These are phyloP conservation scores for Chironomus riparius DNA, from an alignment of 2,888 invertebrate species.

Conservation along the genomic window DNA sequence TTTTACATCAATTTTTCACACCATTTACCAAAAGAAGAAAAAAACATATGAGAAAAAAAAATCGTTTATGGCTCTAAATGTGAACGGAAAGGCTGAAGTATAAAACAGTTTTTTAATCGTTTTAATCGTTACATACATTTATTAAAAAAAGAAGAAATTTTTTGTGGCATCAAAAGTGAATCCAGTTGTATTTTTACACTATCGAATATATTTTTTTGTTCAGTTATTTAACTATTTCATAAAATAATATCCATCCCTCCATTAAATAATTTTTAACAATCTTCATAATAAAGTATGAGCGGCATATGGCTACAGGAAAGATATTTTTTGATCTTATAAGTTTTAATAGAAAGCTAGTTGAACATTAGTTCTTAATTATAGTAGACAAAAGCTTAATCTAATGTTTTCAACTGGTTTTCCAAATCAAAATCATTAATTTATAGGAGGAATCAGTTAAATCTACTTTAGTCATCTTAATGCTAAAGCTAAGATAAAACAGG, in stretches of 20 bases:
- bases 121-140: background rate
- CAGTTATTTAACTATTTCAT: background rate
- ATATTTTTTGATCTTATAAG: no score
- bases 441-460: no score
- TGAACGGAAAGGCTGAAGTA: background rate
- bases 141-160: background rate
- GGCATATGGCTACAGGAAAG: no score
- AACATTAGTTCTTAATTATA: no score
- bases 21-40: background rate
- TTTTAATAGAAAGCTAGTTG: no score
- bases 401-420: no score
- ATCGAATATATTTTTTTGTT: background rate
- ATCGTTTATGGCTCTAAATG: slow-evolving; percentile 3
- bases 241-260: background rate
- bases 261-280: background rate
- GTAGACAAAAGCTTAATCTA: no score
- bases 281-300: no score
- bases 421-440: no score
- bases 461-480: no score
- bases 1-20: no score
- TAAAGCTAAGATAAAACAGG: no score
- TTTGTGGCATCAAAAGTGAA: background rate
- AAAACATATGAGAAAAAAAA: background rate
- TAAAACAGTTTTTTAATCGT: background rate
- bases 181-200: background rate